Conservation (phyloP, 2,888 invertebrate species). For the Stomorhina lunata region DNA sequence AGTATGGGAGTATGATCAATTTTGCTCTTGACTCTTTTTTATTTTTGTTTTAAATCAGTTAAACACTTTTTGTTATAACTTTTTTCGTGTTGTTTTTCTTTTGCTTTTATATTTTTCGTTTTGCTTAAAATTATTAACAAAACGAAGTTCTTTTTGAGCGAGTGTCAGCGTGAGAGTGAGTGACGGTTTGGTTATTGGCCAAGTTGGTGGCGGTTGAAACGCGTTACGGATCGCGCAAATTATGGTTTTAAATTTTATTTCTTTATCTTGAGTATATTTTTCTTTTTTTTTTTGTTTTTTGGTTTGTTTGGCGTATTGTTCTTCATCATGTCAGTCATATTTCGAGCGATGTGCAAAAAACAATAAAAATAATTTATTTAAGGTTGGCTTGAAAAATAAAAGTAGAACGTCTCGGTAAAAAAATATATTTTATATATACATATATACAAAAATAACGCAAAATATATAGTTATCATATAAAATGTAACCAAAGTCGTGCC, state of each 20-base stretch:
- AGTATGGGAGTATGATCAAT: constrained; percentile 3
- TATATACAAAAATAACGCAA: not conserved
- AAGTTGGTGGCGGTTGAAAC: constrained; percentile 30
- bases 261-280: no score
- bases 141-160: constrained; percentile 72
- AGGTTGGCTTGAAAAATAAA: constrained; percentile 29
- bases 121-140: constrained; percentile 77
- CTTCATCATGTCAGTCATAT: constrained; percentile 4
- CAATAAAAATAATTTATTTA: not conserved
- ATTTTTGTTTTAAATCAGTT: constrained; percentile 19
- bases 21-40: constrained; percentile 51
- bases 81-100: constrained; percentile 41
- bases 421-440: no score
- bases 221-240: constrained; percentile 42
- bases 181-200: constrained; percentile 40
- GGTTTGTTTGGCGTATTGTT: not conserved
- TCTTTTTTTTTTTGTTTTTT: no score
- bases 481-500: constrained; percentile 8
- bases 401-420: constrained; percentile 60
- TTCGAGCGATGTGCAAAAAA: constrained; percentile 7
- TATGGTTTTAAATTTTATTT: not conserved
- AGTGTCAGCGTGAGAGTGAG: no score
- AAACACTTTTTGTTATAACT: constrained; percentile 32
- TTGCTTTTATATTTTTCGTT: constrained; percentile 57
- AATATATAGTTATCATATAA: no score